Conservation (phyloP, 2,113 vertebrate genomes). For the Microtus oregoni region DNA sequence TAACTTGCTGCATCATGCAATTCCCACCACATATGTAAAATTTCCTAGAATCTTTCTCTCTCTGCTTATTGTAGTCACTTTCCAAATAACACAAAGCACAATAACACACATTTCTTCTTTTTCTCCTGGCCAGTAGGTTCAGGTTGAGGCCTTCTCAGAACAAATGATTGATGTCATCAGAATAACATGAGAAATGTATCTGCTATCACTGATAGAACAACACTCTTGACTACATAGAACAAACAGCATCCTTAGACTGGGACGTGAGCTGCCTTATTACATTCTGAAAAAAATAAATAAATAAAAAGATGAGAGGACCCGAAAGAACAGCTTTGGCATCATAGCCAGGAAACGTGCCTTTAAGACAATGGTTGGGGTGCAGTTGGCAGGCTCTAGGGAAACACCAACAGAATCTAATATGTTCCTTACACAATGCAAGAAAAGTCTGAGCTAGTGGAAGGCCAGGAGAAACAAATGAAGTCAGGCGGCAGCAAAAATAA, state of each 20-base stretch:
- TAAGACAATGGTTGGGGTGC: slow-evolving; percentile 61
- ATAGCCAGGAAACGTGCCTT: slow-evolving; percentile 62
- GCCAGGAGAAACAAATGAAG: slow-evolving; percentile 47
- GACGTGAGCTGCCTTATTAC: slow-evolving; percentile 12
- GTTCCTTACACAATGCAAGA: slow-evolving; percentile 57
- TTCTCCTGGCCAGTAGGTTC: not conserved
- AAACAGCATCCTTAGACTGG: not conserved
- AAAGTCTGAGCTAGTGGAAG: slow-evolving; percentile 23
- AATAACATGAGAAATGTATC: slow-evolving; percentile 38
- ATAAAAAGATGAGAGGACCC: slow-evolving; percentile 13
- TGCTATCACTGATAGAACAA: not conserved
- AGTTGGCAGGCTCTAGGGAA: slow-evolving; percentile 65
- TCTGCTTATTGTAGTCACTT: slow-evolving; percentile 40
- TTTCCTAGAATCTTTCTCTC: not conserved
- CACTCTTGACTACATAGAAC: slow-evolving; percentile 42
- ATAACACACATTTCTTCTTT: not conserved
- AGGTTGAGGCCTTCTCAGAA: slow-evolving; percentile 21
- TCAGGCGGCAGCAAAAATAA: slow-evolving; percentile 45
- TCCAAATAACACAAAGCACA: slow-evolving; percentile 19
- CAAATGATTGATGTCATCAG: slow-evolving; percentile 50
- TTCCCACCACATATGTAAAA: slow-evolving; percentile 11
- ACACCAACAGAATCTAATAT: slow-evolving; percentile 63
- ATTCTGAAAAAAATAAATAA: slow-evolving; percentile 58
- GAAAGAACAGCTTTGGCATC: slow-evolving; percentile 70
- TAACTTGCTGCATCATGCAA: not conserved